Base-by-base conservation (phyloP, 1,140 invertebrate genomes). In the Drosophila busckii region DNA sequence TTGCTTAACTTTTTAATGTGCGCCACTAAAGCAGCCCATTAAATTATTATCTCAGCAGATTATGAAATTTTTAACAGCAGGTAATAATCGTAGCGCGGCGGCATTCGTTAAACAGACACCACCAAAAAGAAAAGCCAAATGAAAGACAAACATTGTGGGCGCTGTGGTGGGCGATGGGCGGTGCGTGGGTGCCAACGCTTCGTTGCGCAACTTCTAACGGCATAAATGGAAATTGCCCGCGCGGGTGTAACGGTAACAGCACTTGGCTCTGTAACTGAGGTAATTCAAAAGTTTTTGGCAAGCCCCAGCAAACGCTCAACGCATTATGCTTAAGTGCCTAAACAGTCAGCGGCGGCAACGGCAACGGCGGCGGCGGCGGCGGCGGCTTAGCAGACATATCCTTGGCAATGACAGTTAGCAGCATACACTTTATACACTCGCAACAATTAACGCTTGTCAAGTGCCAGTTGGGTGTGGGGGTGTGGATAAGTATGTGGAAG, bases 51-150 rank as follows among this genome's bases (percentile, higher is more conserved):
- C 75, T 82, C 69, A 28, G 35, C 22, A 82, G 75, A 80, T 80
- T 80, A 80, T 80, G 75, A 75, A 80, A 80, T 80, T 80, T 80
- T 80, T 80, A 82, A 80, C 75, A 80, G 75, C 75, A 80, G 75
- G 75, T 80, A 82, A 80, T 80, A 80, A 80, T 82, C 75, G 75
- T 75, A 73, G 75, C n/a, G n/a, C n/a, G n/a, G n/a, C n/a, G 67
- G 62, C 67, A 67, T 67, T 67, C 67, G 64, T 67, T 59, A 60
- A 78, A 52, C 56, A 52, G 49, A 62, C 56, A 50, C 60, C 29
- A 22, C 9, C 17, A 19, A 25, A 25, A 19, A 16, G 32, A 8
- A 34, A n/a, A 7, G 6, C 46, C 32, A 65, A 80, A 83, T 75
- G 70, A 70, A 80, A 80, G 59, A 70, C 76, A 80, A 75, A 80